A percentile compares a stretch with the other conserved stretches of the same genome.
phyloP scores from a whole-genome alignment of 2,888 invertebrate species.

The Drosophila subquinaria region DNA sequence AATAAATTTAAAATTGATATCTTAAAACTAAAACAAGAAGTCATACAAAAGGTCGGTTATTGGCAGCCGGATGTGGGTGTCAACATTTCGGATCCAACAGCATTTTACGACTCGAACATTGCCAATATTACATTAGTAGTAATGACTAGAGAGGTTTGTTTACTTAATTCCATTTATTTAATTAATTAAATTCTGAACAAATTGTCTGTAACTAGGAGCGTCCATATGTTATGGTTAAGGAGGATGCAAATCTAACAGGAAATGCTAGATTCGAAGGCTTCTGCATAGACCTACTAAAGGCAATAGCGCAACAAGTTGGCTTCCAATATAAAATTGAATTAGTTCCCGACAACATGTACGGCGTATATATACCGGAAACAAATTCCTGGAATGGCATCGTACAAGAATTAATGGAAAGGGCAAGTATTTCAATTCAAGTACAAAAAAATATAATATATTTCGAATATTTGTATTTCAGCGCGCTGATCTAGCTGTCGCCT shows the following conservation, averaged over 20 bases:
- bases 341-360: constrained; percentile 95
- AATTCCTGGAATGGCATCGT: constrained; percentile 97
- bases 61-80: constrained; percentile 92
- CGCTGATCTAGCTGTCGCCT: constrained; percentile 98
- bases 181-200: not conserved
- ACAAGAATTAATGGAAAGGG: constrained; percentile 93
- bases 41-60: constrained; percentile 92
- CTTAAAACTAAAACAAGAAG: constrained; percentile 92
- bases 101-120: constrained; percentile 92
- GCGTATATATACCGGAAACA: constrained; percentile 94
- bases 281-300: constrained; percentile 94
- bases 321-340: constrained; percentile 94
- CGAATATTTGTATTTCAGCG: constrained; percentile 87
- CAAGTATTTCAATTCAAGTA: constrained; percentile 74
- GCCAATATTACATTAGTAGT: constrained; percentile 95
- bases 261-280: constrained; percentile 96
- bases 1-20: constrained; percentile 94
- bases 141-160: constrained; percentile 93
- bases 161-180: not conserved
- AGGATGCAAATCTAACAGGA: constrained; percentile 93
- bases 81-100: constrained; percentile 93
- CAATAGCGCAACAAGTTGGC: constrained; percentile 93
- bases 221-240: constrained; percentile 96
- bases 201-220: constrained; percentile 88
- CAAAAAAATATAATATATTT: too few species aligned